Conservation (phyloP, 2,888 invertebrate genomes). For the Chesias legatella region DNA sequence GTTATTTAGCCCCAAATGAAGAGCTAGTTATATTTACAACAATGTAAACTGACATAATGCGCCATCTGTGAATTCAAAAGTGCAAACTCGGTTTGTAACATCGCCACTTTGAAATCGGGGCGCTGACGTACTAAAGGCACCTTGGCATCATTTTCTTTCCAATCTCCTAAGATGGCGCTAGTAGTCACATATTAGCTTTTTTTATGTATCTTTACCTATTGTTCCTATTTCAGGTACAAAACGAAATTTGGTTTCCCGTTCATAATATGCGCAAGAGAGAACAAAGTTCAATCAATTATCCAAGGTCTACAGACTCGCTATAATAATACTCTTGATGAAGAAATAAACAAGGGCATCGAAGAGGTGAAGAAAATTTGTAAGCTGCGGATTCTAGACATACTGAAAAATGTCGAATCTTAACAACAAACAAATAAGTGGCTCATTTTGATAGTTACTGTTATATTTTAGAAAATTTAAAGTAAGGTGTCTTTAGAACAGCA, state of each 20-base stretch:
- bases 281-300: conserved; percentile 81
- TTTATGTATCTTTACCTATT: background rate
- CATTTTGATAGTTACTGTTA: no score
- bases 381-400: conserved; percentile 77
- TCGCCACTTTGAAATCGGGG: no score
- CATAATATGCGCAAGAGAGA: conserved; percentile 83
- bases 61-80: conserved; percentile 29
- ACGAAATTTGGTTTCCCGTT: conserved; percentile 85
- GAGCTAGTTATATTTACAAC: no score
- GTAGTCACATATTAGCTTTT: background rate
- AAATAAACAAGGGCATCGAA: conserved; percentile 79
- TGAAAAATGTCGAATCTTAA: background rate
- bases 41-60: no score
- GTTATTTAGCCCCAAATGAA: no score
- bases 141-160: background rate
- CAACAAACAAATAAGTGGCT: conserved; percentile 3
- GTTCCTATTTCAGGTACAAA: conserved; percentile 77
- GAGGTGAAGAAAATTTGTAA: conserved; percentile 86
- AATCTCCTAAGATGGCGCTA: conserved; percentile 19
- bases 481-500: no score
- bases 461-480: no score
- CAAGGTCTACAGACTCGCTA: conserved; percentile 76
- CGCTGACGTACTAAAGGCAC: no score
- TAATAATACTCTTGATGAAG: conserved; percentile 73
- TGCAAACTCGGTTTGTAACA: no score